These are phyloP conservation scores for Colletes gigas DNA, from an alignment of 1,140 invertebrate genomes.

Conservation along the genomic window DNA sequence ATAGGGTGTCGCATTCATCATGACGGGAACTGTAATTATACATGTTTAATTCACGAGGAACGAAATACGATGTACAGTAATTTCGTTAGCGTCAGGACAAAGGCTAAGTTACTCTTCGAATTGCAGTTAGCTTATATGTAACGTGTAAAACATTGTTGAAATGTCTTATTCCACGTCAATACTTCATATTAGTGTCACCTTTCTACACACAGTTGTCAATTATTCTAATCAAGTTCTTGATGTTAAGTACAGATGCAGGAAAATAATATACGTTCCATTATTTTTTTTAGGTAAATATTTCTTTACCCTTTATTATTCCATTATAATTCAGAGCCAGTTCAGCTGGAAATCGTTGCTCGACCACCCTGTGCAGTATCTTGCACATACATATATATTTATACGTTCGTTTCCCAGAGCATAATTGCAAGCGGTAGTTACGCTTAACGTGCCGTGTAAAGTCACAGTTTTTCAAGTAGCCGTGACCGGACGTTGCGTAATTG, in stretches of 20 bases:
- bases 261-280: no score
- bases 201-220: no score
- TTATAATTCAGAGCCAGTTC: not conserved
- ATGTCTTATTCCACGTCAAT: no score
- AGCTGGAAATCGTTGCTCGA: not conserved
- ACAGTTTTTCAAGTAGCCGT: constrained; percentile 72
- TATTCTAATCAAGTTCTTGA: no score
- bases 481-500: constrained; percentile 72
- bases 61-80: not conserved
- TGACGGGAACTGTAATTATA: not conserved
- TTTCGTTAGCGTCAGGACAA: not conserved
- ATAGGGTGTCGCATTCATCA: not conserved
- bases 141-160: no score
- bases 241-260: no score
- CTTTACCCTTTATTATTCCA: not conserved
- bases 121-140: not conserved
- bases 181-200: no score
- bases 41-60: not conserved
- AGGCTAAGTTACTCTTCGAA: not conserved
- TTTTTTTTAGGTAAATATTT: not conserved
- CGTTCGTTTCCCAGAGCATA: constrained; percentile 65
- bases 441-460: constrained; percentile 76
- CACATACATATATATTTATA: constrained; percentile 35
- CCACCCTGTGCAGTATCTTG: not conserved
- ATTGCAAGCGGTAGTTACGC: constrained; percentile 75